Conservation (phyloP, 2,113 vertebrate genomes). For the Triplophysa dalaica region DNA sequence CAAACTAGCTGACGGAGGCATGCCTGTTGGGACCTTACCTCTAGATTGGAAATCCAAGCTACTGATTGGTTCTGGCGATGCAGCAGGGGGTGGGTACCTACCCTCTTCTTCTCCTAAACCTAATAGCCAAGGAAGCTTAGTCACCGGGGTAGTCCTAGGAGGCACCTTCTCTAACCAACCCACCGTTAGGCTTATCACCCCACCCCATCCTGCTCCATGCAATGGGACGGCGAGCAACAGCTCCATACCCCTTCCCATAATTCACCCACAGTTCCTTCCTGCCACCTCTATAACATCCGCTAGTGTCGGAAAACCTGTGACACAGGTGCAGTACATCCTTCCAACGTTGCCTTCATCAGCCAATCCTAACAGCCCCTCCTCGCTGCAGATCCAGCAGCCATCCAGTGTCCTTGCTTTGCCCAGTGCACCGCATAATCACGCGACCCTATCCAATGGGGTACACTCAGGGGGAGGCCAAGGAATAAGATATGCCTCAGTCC, state of each 20-base stretch:
- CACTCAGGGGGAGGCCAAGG: slow-evolving; percentile 62
- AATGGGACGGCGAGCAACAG: slow-evolving; percentile 50
- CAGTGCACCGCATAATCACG: slow-evolving; percentile 67
- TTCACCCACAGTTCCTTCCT: slow-evolving; percentile 78
- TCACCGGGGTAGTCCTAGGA: slow-evolving; percentile 75
- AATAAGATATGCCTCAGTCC: slow-evolving; percentile 58
- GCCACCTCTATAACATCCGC: slow-evolving; percentile 62
- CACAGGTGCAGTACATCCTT: slow-evolving; percentile 85
- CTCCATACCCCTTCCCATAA: slow-evolving; percentile 61
- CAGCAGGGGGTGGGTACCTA: slow-evolving; percentile 73
- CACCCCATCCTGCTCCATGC: slow-evolving; percentile 54
- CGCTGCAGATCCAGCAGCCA: slow-evolving; percentile 68
- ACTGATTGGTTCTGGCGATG: slow-evolving; percentile 62
- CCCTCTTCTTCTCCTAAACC: slow-evolving; percentile 68
- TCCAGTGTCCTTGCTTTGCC: slow-evolving; percentile 78
- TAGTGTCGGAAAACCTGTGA: slow-evolving; percentile 66
- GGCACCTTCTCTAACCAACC: slow-evolving; percentile 66
- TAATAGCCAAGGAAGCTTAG: slow-evolving; percentile 62
- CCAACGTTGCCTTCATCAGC: slow-evolving; percentile 71
- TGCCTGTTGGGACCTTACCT: slow-evolving; percentile 58
- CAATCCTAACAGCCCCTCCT: slow-evolving; percentile 74
- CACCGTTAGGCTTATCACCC: slow-evolving; percentile 68
- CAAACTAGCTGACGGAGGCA: slow-evolving; percentile 70
- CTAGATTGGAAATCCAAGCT: slow-evolving; percentile 69
- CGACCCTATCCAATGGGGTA: slow-evolving; percentile 74